phyloP scores from a whole-genome alignment of 2,113 vertebrate species.

The Rousettus leschenaultii region DNA sequence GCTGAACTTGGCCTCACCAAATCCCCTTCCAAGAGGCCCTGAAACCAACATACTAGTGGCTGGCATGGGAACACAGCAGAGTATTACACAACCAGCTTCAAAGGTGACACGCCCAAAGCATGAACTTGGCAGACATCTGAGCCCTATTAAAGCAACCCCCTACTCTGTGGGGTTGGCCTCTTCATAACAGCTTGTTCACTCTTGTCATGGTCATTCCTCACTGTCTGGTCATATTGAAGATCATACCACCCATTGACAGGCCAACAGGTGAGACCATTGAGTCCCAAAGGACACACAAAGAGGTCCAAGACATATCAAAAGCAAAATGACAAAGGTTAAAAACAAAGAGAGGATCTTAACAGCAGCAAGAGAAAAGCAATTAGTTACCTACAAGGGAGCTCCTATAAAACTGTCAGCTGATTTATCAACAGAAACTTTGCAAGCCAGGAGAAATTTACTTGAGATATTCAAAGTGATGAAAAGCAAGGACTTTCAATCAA shows the following conservation, averaged over 20 bases:
- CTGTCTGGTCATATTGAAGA: neutral
- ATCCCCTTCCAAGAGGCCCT: neutral
- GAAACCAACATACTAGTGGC: neutral
- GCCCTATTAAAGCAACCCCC: neutral
- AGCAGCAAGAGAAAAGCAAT: neutral
- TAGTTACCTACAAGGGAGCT: neutral
- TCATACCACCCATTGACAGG: neutral
- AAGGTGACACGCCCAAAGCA: neutral
- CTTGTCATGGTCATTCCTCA: neutral
- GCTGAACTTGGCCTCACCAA: neutral
- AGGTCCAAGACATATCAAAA: neutral
- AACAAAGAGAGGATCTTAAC: neutral
- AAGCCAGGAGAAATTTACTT: neutral
- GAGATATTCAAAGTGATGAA: neutral
- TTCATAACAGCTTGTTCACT: neutral
- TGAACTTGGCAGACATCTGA: neutral
- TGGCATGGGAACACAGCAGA: neutral
- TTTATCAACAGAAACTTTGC: neutral
- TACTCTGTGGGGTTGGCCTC: neutral
- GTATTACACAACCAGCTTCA: neutral
- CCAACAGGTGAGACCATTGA: neutral
- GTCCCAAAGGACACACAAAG: neutral
- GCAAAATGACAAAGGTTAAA: neutral
- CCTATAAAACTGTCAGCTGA: neutral
- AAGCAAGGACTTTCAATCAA: neutral